phyloP scores from a whole-genome alignment of 2,113 vertebrate genomes.

The Cyphomyrus discorhynchus region DNA sequence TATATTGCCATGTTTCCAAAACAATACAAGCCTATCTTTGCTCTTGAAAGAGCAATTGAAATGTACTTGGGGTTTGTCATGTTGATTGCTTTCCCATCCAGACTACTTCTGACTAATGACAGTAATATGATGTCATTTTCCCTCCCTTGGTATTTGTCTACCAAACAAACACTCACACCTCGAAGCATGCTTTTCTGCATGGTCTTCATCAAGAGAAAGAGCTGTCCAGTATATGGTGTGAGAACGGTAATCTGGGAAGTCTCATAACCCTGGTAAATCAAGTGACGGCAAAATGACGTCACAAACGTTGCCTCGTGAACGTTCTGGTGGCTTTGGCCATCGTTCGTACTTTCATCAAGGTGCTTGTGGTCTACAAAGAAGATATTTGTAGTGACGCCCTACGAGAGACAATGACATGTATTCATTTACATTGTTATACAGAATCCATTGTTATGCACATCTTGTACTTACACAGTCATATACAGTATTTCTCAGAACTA shows the following conservation, averaged over 20 bases:
- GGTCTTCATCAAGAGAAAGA: slow-evolving; percentile 25
- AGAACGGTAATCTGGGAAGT: slow-evolving; percentile 37
- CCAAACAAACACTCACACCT: slow-evolving; percentile 27
- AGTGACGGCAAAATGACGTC: slow-evolving; percentile 65
- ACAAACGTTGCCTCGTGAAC: slow-evolving; percentile 61
- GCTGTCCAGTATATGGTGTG: slow-evolving; percentile 38
- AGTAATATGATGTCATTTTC: slow-evolving; percentile 45
- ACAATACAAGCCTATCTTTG: slow-evolving; percentile 41
- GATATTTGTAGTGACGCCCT: slow-evolving; percentile 62
- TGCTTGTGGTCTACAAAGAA: slow-evolving; percentile 66
- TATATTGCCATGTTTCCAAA: slow-evolving; percentile 37
- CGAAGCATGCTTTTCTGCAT: slow-evolving; percentile 25
- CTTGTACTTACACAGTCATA: neutral
- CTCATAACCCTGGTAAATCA: slow-evolving; percentile 56
- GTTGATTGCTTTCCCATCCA: slow-evolving; percentile 28
- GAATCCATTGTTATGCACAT: neutral
- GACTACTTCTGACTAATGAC: slow-evolving; percentile 41
- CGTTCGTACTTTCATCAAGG: slow-evolving; percentile 60
- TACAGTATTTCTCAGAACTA: neutral
- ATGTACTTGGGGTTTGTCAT: slow-evolving; percentile 37
- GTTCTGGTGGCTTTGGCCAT: slow-evolving; percentile 68
- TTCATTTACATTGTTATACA: neutral
- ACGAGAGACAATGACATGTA: slow-evolving; percentile 15
- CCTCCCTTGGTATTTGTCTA: slow-evolving; percentile 43
- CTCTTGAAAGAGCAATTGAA: slow-evolving; percentile 40